Evolutionary conservation across 2,888 invertebrate genomes (phyloP), one percentile per base, ranked within the genome.

Genomic region (Cryptosula pallasiana): DNA sequence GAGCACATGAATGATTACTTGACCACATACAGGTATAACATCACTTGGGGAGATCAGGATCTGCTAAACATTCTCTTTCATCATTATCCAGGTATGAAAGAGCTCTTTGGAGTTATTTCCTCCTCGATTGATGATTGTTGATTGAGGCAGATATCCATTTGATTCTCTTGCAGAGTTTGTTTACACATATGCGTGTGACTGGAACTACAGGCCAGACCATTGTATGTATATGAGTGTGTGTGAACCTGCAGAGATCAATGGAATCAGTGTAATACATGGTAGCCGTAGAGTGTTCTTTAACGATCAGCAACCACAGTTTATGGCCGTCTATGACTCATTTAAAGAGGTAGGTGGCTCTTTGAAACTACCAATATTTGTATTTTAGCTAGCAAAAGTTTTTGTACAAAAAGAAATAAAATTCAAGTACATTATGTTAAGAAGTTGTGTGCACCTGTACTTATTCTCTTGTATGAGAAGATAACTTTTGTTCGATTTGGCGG

Each of bases 11-110:
- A 91, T 75, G 91, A 93, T 1, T 91, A 94, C 77, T 92, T 93
- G 86, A 89, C 91, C 76, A 90, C 92, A 82, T 96, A 93, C 86
- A 91, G 91, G 81, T 74, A 74, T 55, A 90, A 92, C 79, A 92
- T 96, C 74, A 94, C 94, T 0, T 97, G 94, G 94, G 96, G 96
- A n/a, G 97, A 97, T 86, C 96, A 97, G 87, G 96, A 96, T 87
- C 90, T 94, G 78, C 92, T 94, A 78, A 95, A 94, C 82, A 92
- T 94, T 80, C 91, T 93, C 81, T 93, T 94, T 81, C 91, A 92
- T 84, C 91, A 90, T 83, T 90, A 92, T 87, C 91, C 92, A 78
- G 90, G 90, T 89, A 83, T 78, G 78, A 45, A 13, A 45, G 9
- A 45, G 9, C 9, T 20, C 9, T 45, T 9, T 45, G 20, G 45